A percentile compares a stretch with the other conserved stretches of the same genome.
Conservation (phyloP, 2,888 invertebrate species). For the Tipula lateralis region DNA sequence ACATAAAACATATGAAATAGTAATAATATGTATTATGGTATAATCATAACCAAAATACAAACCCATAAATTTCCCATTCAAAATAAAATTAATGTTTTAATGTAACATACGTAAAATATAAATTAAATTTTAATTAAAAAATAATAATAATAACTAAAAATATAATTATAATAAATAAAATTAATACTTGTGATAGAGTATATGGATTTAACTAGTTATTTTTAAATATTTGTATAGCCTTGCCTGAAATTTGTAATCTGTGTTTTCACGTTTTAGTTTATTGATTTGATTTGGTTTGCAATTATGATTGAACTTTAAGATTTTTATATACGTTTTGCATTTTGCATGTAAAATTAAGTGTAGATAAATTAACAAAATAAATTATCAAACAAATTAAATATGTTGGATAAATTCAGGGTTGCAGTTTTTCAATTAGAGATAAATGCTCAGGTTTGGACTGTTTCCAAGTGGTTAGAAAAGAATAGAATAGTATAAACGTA, state of each 20-base stretch:
- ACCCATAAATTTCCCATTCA: not conserved
- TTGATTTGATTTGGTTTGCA: not conserved
- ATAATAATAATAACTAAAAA: not conserved
- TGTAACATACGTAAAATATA: not conserved
- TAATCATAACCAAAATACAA: not conserved
- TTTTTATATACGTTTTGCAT: not conserved
- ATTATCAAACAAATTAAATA: not conserved
- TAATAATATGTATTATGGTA: constrained; percentile 2
- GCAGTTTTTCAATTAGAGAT: no score
- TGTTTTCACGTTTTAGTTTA: not conserved
- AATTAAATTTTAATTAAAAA: not conserved
- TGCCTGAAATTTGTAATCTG: not conserved
- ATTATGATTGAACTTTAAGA: not conserved
- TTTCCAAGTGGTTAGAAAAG: no score
- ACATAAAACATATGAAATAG: not conserved
- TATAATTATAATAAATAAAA: not conserved
- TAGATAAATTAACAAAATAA: not conserved
- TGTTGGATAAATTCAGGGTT: no score
- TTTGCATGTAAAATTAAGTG: not conserved
- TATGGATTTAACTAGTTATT: not conserved
- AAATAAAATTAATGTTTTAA: constrained; percentile 13
- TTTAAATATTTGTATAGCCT: not conserved
- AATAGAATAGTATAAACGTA: no score
- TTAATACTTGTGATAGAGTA: not conserved
- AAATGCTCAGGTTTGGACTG: no score